Evolutionary conservation across 1,140 invertebrate species (phyloP), one percentile per base, ranked within the genome.

Genomic region (Chrysomallon squamiferum): DNA sequence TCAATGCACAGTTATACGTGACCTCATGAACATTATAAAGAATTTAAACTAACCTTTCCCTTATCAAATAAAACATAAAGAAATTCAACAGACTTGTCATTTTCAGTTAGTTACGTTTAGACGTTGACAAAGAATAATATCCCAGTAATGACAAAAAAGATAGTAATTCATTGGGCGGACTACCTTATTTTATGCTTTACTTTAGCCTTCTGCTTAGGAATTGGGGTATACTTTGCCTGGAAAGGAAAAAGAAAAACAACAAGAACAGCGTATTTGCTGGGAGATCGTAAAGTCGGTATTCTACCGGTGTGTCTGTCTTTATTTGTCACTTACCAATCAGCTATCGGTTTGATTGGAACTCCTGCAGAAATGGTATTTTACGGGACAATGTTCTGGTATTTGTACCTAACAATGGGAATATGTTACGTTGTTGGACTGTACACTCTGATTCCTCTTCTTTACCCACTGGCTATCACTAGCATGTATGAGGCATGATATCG

Each of bases 211-310:
- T 73, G 62, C 11, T 90, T 91, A 64, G 88, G 88, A 4, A 93
- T 94, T 59, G 93, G 93, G 0, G 86, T 93, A 0, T 93, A 92
- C 79, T 93, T 93, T 77, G 87, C 90, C 64, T 91, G 94, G 73
- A 93, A 90, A 25, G 94, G 89, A n/a, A 93, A 91, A 0, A 91
- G 89, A 77, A 94, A 96, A 81, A 92, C 90, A 86, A 96, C 93
- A 3, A 90, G 90, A 47, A 89, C 90, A 65, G 92, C 93, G 73
- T 93, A 93, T 78, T 83, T 93, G 13, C 81, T 93, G 6, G 92
- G 91, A 0, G 91, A 93, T 75, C 88, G 89, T 64, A 91, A 90
- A 33, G 92, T 94, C 91, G 86, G 88, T 3, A 87, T 93, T 58
- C 88, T 78, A 13, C 76, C 79, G 22, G 74, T 77, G 27, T 59